Evolutionary conservation across 2,797 vertebrate species (phyloP).

Genomic region (Streptopelia turtur): DNA sequence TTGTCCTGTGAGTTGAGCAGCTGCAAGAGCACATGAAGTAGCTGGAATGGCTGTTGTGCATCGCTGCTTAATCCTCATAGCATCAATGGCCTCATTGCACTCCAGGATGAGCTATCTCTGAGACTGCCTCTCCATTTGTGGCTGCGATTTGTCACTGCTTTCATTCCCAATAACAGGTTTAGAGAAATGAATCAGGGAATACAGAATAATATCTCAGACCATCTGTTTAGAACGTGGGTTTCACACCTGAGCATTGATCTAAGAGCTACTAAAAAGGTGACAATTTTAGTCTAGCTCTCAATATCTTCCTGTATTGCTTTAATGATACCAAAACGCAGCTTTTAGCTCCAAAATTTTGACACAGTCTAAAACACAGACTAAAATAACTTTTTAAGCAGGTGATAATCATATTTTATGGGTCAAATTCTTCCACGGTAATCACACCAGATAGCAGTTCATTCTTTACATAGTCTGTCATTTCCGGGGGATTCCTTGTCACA

Average conservation of each 20-base stretch:
- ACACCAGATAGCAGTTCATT: not conserved
- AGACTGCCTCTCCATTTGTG: not conserved
- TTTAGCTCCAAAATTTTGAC: conserved; percentile 7
- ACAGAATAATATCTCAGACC: not conserved
- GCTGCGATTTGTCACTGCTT: not conserved
- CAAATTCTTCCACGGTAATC: not conserved
- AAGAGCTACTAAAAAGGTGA: not conserved
- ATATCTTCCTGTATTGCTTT: not conserved
- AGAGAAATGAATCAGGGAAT: not conserved
- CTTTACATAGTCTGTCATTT: not conserved
- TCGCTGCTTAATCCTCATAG: not conserved
- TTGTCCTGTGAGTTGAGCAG: not conserved
- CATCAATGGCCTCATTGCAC: not conserved
- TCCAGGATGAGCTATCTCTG: not conserved
- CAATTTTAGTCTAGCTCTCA: not conserved
- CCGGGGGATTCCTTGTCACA: not conserved
- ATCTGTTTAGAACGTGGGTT: conserved; percentile 1
- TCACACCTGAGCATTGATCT: not conserved
- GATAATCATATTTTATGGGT: not conserved
- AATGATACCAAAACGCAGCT: conserved; percentile 13
- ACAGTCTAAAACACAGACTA: not conserved
- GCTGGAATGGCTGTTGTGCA: fast-evolving
- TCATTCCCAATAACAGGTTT: not conserved
- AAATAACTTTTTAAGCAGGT: not conserved
- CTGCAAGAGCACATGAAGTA: not conserved